Percentiles rank a stretch among this genome's conserved stretches.
phyloP scores from a whole-genome alignment of 2,797 vertebrate genomes.

The Moxostoma hubbsi region DNA sequence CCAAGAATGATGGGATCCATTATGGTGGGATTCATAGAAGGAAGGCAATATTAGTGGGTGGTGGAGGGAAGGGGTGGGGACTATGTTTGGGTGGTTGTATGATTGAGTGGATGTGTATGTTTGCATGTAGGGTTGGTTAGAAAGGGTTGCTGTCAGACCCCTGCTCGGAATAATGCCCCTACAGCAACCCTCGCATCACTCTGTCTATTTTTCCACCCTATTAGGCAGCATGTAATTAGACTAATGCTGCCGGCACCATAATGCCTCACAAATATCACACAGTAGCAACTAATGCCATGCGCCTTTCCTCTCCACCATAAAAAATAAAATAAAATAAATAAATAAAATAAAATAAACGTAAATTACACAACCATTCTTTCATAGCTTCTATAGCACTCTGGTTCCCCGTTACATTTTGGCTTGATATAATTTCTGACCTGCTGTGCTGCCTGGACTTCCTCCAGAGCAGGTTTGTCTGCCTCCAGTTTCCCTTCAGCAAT shows the following conservation, averaged over 20 bases:
- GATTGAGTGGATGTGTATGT: conserved; percentile 30
- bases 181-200: conserved; percentile 55
- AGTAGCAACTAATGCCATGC: background rate
- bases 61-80: background rate
- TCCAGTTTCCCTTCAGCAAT: conserved; percentile 90
- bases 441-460: conserved; percentile 91
- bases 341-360: too few species aligned
- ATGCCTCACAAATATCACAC: conserved; percentile 38
- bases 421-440: conserved; percentile 73
- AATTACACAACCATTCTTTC: too few species aligned
- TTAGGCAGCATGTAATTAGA: conserved; percentile 70
- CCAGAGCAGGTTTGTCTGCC: conserved; percentile 88
- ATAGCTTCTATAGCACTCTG: too few species aligned
- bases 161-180: background rate
- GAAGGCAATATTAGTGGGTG: conserved; percentile 5
- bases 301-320: background rate
- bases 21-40: background rate
- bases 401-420: background rate
- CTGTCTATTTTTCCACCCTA: conserved; percentile 57
- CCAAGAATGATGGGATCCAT: background rate
- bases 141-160: conserved; percentile 35
- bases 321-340: too few species aligned
- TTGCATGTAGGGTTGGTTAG: conserved; percentile 33
- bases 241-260: conserved; percentile 57
- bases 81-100: conserved; percentile 39